Conservation (phyloP, 2,113 vertebrate species). For the Rhabdomys dilectus region DNA sequence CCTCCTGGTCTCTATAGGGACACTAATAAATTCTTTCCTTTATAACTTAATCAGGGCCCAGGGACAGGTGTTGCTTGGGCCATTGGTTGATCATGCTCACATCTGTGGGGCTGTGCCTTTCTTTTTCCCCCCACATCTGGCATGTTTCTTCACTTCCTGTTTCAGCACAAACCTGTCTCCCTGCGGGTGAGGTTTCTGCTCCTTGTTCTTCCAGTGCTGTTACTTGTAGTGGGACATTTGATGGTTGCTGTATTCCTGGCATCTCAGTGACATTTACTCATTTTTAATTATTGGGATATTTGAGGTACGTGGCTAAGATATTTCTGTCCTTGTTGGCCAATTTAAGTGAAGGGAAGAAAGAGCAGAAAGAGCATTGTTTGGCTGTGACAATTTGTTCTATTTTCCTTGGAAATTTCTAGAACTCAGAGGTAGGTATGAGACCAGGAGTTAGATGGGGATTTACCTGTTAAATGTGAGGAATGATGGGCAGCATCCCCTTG, state of each 20-base stretch:
- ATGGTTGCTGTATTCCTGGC: not conserved
- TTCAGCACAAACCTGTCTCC: not conserved
- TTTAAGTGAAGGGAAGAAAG: not conserved
- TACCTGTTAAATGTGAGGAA: not conserved
- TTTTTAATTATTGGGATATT: not conserved
- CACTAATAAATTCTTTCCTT: not conserved
- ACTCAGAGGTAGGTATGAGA: not conserved
- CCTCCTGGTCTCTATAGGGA: too few relatives aligned
- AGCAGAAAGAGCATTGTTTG: not conserved
- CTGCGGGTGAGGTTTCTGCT: not conserved
- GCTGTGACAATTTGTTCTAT: not conserved
- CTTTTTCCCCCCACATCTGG: not conserved
- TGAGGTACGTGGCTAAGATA: not conserved
- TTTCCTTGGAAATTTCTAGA: slow-evolving; percentile 18
- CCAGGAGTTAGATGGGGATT: not conserved
- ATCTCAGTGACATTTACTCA: not conserved
- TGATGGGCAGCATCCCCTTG: rapidly evolving
- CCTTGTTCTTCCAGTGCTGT: not conserved
- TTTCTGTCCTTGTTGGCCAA: not conserved
- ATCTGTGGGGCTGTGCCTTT: not conserved
- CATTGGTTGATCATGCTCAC: not conserved
- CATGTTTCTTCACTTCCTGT: not conserved
- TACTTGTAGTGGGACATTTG: not conserved
- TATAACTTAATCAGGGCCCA: not conserved
- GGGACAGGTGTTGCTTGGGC: not conserved